Conservation (phyloP, 30 jellyfish, hydroid and myxozoan genomes). For the Catostylus mosaicus region DNA sequence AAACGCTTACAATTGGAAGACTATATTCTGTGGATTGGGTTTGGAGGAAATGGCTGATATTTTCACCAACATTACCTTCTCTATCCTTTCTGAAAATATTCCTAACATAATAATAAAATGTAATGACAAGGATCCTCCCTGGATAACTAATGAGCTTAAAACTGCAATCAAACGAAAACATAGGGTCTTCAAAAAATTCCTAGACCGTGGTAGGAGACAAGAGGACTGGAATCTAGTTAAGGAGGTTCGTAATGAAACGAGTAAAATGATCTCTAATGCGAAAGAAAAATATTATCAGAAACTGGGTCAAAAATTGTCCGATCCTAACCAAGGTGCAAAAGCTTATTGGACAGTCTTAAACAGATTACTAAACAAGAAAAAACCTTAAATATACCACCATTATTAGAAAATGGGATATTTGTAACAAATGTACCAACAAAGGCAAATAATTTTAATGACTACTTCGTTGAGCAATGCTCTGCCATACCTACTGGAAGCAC, state of each 20-base stretch:
- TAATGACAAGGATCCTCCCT: constrained; percentile 55
- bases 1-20: too few relatives aligned
- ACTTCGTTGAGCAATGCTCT: too few relatives aligned
- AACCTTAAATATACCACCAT: constrained; percentile 38
- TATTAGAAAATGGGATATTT: constrained; percentile 47
- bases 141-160: constrained; percentile 61
- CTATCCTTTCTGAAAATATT: constrained; percentile 17
- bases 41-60: constrained; percentile 51
- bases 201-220: constrained; percentile 41
- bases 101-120: constrained; percentile 42
- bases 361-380: constrained; percentile 38
- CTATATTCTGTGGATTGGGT: constrained; percentile 39
- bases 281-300: constrained; percentile 39
- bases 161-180: constrained; percentile 48
- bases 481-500: too few relatives aligned
- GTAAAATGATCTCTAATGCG: constrained; percentile 28
- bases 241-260: constrained; percentile 17
- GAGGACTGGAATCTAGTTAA: constrained; percentile 46
- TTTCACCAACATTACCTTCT: constrained; percentile 20
- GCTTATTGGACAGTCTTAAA: constrained; percentile 55
- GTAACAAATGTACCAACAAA: constrained; percentile 40
- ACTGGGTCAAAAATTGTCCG: constrained; percentile 56
- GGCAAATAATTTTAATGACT: too few relatives aligned
- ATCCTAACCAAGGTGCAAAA: too few relatives aligned
- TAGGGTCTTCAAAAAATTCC: constrained; percentile 38